phyloP scores from a whole-genome alignment of 2,113 vertebrate genomes.

The Gambusia holbrooki region DNA sequence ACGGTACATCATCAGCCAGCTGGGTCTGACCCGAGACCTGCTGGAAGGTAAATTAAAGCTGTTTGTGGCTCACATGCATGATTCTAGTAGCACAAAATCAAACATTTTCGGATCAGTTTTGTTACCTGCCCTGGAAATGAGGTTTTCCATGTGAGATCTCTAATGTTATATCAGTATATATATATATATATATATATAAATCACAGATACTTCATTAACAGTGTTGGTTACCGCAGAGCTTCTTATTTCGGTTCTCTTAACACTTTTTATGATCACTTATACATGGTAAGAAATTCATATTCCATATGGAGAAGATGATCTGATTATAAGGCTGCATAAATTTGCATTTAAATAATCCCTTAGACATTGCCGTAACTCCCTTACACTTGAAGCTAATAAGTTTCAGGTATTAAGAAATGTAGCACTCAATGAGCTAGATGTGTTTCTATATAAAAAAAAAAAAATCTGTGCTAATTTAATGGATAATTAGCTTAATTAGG shows the following conservation, averaged over 20 bases:
- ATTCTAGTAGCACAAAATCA: not conserved
- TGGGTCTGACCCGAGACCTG: slow-evolving; percentile 90
- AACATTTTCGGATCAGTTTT: not conserved
- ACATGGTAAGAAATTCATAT: not conserved
- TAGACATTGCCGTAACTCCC: not conserved
- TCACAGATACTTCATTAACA: not conserved
- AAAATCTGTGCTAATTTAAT: not conserved
- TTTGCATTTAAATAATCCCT: not conserved
- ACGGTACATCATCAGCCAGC: slow-evolving; percentile 93
- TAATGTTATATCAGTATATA: too few species aligned
- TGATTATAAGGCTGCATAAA: not conserved
- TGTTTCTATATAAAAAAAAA: not conserved
- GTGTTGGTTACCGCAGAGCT: not conserved
- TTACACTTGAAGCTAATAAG: slow-evolving; percentile 4
- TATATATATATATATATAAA: not conserved
- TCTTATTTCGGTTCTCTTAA: not conserved
- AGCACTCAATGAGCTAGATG: not conserved
- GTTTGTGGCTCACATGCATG: not conserved
- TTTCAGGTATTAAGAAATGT: not conserved
- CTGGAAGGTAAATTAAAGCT: slow-evolving; percentile 83
- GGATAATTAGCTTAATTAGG: slow-evolving; percentile 1
- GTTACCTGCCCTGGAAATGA: too few species aligned
- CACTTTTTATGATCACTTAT: not conserved
- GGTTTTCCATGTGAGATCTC: not conserved
- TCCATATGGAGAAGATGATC: not conserved